Evolutionary conservation across 2,888 invertebrate genomes (phyloP).

Genomic region (Caprella mutica): DNA sequence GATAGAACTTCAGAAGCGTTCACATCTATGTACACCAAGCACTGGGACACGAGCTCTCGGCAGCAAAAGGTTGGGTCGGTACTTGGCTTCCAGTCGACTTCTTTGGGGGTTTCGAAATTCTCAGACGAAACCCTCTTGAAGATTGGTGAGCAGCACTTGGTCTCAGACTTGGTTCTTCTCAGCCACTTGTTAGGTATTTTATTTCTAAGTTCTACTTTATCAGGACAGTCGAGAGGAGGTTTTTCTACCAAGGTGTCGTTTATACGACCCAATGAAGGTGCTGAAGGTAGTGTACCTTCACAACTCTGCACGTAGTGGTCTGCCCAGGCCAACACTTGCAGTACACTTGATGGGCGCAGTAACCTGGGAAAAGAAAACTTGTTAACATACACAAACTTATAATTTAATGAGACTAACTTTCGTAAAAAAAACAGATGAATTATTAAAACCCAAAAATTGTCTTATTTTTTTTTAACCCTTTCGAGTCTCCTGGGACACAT

Average conservation of each 20-base stretch:
- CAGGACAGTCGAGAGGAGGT: no score
- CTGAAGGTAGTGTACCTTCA: background rate
- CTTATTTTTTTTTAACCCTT: no score
- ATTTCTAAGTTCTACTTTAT: no score
- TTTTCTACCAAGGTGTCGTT: no score
- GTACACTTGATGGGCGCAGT: background rate
- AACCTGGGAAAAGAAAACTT: background rate
- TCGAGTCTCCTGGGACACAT: no score
- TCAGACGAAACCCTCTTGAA: slow-evolving; percentile 16
- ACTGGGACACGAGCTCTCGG: slow-evolving; percentile 54
- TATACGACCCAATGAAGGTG: no score
- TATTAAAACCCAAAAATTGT: no score
- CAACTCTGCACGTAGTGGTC: slow-evolving; percentile 35
- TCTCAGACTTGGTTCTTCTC: background rate
- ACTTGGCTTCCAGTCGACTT: background rate
- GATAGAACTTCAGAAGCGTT: slow-evolving; percentile 48
- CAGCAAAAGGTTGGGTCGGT: slow-evolving; percentile 40
- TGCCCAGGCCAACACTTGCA: slow-evolving; percentile 3
- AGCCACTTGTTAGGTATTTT: no score
- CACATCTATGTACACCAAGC: slow-evolving; percentile 52
- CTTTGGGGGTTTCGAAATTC: background rate
- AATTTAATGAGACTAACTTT: no score
- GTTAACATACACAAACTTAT: no score
- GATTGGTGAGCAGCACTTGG: slow-evolving; percentile 20
- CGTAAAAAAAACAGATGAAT: no score